Conservation (phyloP, 2,113 vertebrate genomes). For the Pedionomus torquatus region DNA sequence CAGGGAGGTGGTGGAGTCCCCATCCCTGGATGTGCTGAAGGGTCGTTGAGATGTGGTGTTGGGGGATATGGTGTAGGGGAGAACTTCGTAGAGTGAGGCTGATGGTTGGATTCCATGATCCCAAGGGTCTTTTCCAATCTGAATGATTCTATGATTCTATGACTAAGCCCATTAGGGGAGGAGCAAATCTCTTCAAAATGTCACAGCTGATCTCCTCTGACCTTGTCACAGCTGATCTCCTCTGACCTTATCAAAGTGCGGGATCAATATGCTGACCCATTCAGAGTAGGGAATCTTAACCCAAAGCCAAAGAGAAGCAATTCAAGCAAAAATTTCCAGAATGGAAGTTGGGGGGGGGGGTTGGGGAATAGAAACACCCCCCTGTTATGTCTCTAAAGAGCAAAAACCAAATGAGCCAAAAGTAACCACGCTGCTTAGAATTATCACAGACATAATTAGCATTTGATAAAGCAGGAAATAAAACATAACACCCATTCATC, state of each 20-base stretch:
- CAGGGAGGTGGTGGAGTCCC: too few relatives aligned
- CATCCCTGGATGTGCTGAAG: too few relatives aligned
- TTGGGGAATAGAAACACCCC: background rate
- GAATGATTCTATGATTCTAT: background rate
- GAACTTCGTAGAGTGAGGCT: too few relatives aligned
- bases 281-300: conserved; percentile 43
- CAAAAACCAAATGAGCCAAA: conserved; percentile 52
- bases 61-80: too few relatives aligned
- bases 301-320: conserved; percentile 68
- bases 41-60: too few relatives aligned
- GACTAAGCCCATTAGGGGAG: conserved; percentile 61
- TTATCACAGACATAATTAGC: conserved; percentile 54
- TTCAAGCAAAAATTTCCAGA: conserved; percentile 65
- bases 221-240: conserved; percentile 77
- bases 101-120: too few relatives aligned
- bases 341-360: background rate
- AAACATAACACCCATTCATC: conserved; percentile 37
- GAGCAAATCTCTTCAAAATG: conserved; percentile 66
- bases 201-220: conserved; percentile 76
- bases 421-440: background rate
- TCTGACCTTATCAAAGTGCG: conserved; percentile 80
- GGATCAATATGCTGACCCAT: conserved; percentile 76
- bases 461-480: conserved; percentile 53
- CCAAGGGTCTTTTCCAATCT: too few relatives aligned
- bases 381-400: background rate